Evolutionary conservation across 1,140 invertebrate species (phyloP).

Genomic region (Orchesella cincta): DNA sequence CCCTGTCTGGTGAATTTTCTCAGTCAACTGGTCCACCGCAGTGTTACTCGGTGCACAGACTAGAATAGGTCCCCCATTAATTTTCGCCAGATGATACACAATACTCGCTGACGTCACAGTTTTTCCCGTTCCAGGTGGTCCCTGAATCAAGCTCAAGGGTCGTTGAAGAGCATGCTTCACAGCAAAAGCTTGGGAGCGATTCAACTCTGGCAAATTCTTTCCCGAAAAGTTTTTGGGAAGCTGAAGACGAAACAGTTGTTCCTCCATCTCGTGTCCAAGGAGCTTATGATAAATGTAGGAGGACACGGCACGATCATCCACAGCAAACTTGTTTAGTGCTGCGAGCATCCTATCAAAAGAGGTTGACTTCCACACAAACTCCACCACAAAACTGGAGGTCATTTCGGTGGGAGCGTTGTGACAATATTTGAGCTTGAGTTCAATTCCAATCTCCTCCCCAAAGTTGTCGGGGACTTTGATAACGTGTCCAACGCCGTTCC

Average conservation of each 20-base stretch:
- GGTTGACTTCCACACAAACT: conserved; percentile 99
- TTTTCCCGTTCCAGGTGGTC: conserved; percentile 80
- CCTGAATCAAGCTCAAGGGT: conserved; percentile 96
- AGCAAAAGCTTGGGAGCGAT: conserved; percentile 97
- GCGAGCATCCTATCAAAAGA: conserved; percentile 98
- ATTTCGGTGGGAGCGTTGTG: conserved; percentile 87
- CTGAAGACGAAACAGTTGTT: conserved; percentile 84
- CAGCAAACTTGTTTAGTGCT: conserved; percentile 91
- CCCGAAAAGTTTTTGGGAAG: conserved; percentile 96
- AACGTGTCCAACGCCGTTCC: conserved; percentile 92
- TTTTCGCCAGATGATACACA: conserved; percentile 96
- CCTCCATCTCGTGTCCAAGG: conserved; percentile 95
- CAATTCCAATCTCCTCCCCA: conserved; percentile 96
- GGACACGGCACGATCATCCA: conserved; percentile 94
- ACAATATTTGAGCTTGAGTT: conserved; percentile 78
- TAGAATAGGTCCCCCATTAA: conserved; percentile 85
- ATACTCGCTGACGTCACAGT: conserved; percentile 99
- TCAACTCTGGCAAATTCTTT: conserved; percentile 94
- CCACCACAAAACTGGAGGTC: conserved; percentile 93
- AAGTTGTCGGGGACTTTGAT: conserved; percentile 99
- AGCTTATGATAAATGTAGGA: conserved; percentile 96
- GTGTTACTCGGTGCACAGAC: conserved; percentile 99
- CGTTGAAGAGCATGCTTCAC: conserved; percentile 96
- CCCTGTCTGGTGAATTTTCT: conserved; percentile 97
- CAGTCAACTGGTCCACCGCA: conserved; percentile 97